Conservation (phyloP, 1,140 invertebrate genomes). For the Bilobella aurantiaca region DNA sequence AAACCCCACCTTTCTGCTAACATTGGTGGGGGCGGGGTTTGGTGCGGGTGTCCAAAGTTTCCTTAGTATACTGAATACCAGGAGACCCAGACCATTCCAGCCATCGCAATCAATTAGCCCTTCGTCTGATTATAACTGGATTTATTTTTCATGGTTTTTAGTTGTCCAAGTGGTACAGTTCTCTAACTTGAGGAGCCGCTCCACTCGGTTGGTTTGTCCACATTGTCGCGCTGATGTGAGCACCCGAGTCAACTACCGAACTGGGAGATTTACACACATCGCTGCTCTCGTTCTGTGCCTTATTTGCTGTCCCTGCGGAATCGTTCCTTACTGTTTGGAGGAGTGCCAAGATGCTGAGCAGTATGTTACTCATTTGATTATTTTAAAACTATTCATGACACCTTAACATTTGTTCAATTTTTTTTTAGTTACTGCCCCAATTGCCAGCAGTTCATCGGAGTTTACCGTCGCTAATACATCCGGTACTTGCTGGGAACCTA, state of each 20-base stretch:
- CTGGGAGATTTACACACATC: constrained; percentile 49
- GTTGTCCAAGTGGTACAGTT: not conserved
- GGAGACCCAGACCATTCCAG: too few species aligned
- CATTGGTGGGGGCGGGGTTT: too few species aligned
- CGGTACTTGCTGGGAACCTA: too few species aligned
- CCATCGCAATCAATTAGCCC: too few species aligned
- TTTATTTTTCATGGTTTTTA: not conserved
- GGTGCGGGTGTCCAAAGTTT: too few species aligned
- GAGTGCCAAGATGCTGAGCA: constrained; percentile 53
- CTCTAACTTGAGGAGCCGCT: not conserved
- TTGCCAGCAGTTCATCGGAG: constrained; percentile 51
- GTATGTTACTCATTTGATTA: too few species aligned
- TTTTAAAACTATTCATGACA: too few species aligned
- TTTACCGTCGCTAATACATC: constrained; percentile 1
- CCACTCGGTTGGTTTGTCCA: constrained; percentile 42
- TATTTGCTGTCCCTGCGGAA: constrained; percentile 50
- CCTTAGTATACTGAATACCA: too few species aligned
- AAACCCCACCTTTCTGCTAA: too few species aligned
- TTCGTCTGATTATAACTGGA: too few species aligned
- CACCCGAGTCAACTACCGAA: constrained; percentile 44
- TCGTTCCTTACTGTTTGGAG: constrained; percentile 55
- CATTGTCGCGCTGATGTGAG: constrained; percentile 44
- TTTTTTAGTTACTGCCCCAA: too few species aligned
- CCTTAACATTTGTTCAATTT: too few species aligned
- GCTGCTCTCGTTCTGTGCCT: constrained; percentile 50